Evolutionary conservation across 2,888 invertebrate species (phyloP), one percentile per base, ranked within the genome.

Genomic region (Eupithecia dodoneata): DNA sequence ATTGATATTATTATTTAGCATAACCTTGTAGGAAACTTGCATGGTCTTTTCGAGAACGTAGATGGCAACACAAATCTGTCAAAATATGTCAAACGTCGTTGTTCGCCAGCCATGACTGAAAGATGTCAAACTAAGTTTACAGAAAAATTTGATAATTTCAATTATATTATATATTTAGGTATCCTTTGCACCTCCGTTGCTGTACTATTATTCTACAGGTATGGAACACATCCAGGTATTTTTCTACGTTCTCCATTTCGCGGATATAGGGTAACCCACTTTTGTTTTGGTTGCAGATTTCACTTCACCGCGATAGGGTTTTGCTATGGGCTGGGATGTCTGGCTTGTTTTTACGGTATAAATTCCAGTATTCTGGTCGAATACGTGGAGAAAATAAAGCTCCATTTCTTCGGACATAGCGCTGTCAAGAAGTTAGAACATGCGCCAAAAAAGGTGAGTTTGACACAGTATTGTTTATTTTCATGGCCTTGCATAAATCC

Each of bases 261-360:
- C 75, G 49, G 73, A 75, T 77, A 79, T 77, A 80, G 42, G 45
- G 75, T 91, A 88, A 90, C 87, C 82, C 76, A 83, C 83, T 83
- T 87, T 81, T 73, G 79, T 82, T 83, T 82, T 85, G 87, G 83
- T 88, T 89, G 80, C 91, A 95, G 94, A 90, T 94, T 94, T 93
- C 94, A 93, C 92, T 91, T 94, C 84, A 86, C 88, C 79, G 92
- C 92, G 82, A 88, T 94, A 87, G 88, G 87, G 76, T 85, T 94
- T 82, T 93, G 94, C 87, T 95, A 95, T 94, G 93, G 89, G 87
- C 84, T 94, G 91, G 94, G 94, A 92, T 94, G 94, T 94, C 79
- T 94, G 92, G 94, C 90, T 91, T 94, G 94, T 89, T 94, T 94
- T 90, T 94, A 92, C 83, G 90, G 89, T 72, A 85, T 94, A 73